These are phyloP conservation scores for Neoaliturus tenellus DNA, from an alignment of 2,888 invertebrate genomes.

Conservation along the genomic window DNA sequence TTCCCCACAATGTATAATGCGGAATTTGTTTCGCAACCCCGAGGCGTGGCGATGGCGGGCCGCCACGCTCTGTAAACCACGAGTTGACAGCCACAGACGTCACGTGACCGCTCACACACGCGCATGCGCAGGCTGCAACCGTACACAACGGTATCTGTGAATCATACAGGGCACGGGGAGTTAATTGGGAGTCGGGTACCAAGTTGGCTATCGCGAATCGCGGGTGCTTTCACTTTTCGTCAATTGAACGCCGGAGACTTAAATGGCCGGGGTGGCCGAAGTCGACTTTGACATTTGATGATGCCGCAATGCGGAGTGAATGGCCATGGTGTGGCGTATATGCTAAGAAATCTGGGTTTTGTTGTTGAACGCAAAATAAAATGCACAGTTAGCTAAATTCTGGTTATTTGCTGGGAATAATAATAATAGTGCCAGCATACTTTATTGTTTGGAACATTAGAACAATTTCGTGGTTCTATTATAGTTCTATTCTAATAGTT, in stretches of 20 bases:
- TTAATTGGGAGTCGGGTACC: background rate
- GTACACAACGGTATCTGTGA: background rate
- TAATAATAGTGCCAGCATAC: no score
- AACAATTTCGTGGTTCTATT: no score
- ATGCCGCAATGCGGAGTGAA: no score
- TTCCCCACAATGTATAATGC: background rate
- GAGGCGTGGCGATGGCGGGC: background rate
- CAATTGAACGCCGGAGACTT: background rate
- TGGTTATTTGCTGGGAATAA: no score
- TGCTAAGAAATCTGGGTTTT: no score
- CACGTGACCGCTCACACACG: slow-evolving; percentile 1
- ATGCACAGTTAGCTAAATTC: no score
- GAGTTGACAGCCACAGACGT: background rate
- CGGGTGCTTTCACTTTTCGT: background rate
- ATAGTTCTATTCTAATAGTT: no score
- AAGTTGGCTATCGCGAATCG: slow-evolving; percentile 16
- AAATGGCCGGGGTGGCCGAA: background rate
- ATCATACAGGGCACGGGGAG: background rate
- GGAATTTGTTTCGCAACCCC: background rate
- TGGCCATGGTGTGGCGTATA: no score
- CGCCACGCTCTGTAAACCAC: background rate
- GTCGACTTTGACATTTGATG: no score
- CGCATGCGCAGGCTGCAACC: background rate
- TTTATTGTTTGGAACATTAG: no score
- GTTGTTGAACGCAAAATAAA: no score